phyloP scores from a whole-genome alignment of 2,888 invertebrate species.

The Periphyllus acericola region DNA sequence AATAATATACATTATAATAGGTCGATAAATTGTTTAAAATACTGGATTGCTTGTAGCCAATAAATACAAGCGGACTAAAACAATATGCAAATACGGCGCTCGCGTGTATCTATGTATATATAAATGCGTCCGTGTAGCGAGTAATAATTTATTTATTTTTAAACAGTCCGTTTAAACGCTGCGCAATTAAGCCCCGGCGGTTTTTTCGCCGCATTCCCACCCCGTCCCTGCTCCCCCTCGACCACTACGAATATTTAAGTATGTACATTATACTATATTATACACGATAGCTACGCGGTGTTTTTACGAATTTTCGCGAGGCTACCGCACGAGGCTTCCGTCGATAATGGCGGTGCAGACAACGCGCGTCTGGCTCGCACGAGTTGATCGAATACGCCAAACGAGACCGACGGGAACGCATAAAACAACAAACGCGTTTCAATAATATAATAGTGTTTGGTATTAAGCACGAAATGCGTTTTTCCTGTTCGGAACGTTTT shows the following conservation, averaged over 20 bases:
- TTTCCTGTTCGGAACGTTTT: too few species aligned
- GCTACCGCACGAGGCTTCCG: too few species aligned
- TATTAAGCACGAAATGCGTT: too few species aligned
- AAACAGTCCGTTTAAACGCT: neutral
- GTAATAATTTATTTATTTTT: slow-evolving; percentile 41
- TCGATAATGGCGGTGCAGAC: too few species aligned
- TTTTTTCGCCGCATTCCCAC: neutral
- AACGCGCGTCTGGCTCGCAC: too few species aligned
- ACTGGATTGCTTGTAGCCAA: slow-evolving; percentile 42
- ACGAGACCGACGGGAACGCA: too few species aligned
- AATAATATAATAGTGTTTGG: too few species aligned
- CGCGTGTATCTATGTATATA: neutral
- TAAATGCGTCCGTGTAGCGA: neutral
- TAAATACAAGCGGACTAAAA: slow-evolving; percentile 47
- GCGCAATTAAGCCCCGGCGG: slow-evolving; percentile 1
- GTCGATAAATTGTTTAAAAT: slow-evolving; percentile 46
- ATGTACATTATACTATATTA: neutral
- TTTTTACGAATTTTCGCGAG: too few species aligned
- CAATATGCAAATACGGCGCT: slow-evolving; percentile 45
- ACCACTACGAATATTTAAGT: neutral
- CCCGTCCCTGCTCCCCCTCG: neutral
- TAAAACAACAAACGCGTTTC: too few species aligned
- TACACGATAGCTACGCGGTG: too few species aligned
- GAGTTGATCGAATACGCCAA: too few species aligned
- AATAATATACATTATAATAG: slow-evolving; percentile 46